phyloP scores from a whole-genome alignment of 2,888 invertebrate species.

The Hemithea aestivaria region DNA sequence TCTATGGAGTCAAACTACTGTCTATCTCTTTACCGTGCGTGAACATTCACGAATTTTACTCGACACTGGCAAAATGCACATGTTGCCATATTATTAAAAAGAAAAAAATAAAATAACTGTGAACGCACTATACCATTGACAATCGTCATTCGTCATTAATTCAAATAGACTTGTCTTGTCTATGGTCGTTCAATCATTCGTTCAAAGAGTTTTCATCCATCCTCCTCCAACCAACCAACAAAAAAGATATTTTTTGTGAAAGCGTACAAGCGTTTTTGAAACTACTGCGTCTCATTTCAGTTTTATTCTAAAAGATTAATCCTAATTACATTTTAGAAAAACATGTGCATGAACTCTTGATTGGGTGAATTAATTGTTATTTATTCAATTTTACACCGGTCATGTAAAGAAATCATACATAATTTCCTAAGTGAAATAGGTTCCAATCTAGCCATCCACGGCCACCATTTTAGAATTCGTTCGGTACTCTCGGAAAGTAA shows the following conservation, averaged over 20 bases:
- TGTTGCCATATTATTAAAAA: too few relatives aligned
- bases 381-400: constrained; percentile 30
- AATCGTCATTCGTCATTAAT: too few relatives aligned
- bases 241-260: constrained; percentile 65
- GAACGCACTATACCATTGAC: too few relatives aligned
- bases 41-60: too few relatives aligned
- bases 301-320: constrained; percentile 41
- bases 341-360: constrained; percentile 75
- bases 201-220: constrained; percentile 2
- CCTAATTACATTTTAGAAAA: constrained; percentile 43
- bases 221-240: constrained; percentile 12
- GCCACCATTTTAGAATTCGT: constrained; percentile 77
- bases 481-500: constrained; percentile 53
- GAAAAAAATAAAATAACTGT: too few relatives aligned
- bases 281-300: constrained; percentile 63
- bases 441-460: constrained; percentile 66
- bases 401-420: constrained; percentile 41
- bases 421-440: constrained; percentile 59
- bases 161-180: too few relatives aligned
- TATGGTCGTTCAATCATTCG: constrained; percentile 7
- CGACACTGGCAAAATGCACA: too few relatives aligned
- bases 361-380: constrained; percentile 59
- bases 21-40: too few relatives aligned
- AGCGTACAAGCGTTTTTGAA: constrained; percentile 62
- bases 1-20: too few relatives aligned